Conservation (phyloP, 2,113 vertebrate genomes). For the Lepisosteus osseus region DNA sequence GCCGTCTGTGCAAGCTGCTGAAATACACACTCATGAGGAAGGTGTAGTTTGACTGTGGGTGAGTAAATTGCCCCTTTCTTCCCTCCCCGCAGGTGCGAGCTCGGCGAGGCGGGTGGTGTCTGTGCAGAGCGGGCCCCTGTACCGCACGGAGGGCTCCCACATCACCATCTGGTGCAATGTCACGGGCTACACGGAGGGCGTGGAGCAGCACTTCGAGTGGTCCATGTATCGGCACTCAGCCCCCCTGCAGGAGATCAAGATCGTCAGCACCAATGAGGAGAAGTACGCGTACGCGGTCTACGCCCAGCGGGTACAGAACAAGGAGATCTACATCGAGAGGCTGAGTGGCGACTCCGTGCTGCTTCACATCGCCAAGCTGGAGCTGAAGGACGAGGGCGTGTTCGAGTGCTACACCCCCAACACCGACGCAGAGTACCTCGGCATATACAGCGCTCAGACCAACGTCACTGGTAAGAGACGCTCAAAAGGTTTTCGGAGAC, state of each 20-base stretch:
- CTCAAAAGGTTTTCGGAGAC: too few relatives aligned
- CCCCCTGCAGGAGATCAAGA: constrained; percentile 84
- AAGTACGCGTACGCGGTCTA: constrained; percentile 89
- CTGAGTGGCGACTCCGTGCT: constrained; percentile 70
- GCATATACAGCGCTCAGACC: constrained; percentile 76
- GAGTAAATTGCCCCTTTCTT: not conserved
- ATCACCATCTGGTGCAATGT: constrained; percentile 93
- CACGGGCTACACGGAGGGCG: constrained; percentile 73
- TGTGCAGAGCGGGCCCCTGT: constrained; percentile 81
- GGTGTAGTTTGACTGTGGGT: not conserved
- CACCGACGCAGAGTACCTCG: constrained; percentile 69
- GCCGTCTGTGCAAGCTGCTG: too few relatives aligned
- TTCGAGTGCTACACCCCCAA: constrained; percentile 78
- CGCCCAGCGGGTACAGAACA: constrained; percentile 71
- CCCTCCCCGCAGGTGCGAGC: constrained; percentile 45
- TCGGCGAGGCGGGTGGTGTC: constrained; percentile 79
- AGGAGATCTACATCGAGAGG: constrained; percentile 85
- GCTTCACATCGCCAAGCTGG: constrained; percentile 84
- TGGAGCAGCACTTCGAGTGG: constrained; percentile 89
- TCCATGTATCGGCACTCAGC: constrained; percentile 81
- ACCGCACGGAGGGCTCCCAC: constrained; percentile 85
- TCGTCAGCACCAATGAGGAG: constrained; percentile 82
- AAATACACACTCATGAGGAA: not conserved
- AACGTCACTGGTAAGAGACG: constrained; percentile 79
- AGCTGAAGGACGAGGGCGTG: constrained; percentile 74